Base-by-base conservation (phyloP, 2,113 vertebrate species). In the Crotalus tigris region DNA sequence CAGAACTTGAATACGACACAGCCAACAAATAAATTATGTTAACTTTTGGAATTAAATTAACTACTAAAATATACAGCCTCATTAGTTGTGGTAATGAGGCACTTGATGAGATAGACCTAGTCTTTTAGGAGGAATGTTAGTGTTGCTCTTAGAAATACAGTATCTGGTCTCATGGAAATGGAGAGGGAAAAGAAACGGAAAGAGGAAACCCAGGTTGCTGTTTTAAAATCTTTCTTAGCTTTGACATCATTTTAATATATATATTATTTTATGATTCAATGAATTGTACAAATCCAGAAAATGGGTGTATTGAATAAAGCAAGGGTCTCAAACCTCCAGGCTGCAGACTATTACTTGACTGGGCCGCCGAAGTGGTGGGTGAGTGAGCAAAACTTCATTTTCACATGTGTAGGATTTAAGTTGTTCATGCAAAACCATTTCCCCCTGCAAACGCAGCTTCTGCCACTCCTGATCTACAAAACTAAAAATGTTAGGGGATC, bases 81-180 rank as follows among this genome's bases (percentile, higher is more conserved):
- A 39, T 93, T 96, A 96, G 96, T 94, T 95, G 88, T 95, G 89
- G n/a, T 94, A 95, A 96, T 95, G 86, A 95, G 92, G 91, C 90
- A 94, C 88, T 95, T 95, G 92, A 95, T 96, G 92, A 93, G 44
- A 87, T 91, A 93, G 92, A 61, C n/a, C 85, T 90, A 91, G 33
- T 94, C 95, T 85, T 93, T 92, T 61, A 95, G 44, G 58, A 54
- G 46, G 29, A 87, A 90, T 9, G 0, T 0, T 19, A 69, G 33
- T 5, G 61, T 96, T 91, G 87, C 88, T 49, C 19, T 17, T 64
- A 24, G 89, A 44, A 81, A 85, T 44, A 69, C 1, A n/a, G 64
- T 69, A 33, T 53, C 93, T 64, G 29, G 61, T 0, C 0, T 69
- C 21, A 0, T 85, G n/a, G 61, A 94, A 33, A 17, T 86, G 26